Evolutionary conservation across 2,888 invertebrate species (phyloP).

Genomic region (Craniophora ligustri): DNA sequence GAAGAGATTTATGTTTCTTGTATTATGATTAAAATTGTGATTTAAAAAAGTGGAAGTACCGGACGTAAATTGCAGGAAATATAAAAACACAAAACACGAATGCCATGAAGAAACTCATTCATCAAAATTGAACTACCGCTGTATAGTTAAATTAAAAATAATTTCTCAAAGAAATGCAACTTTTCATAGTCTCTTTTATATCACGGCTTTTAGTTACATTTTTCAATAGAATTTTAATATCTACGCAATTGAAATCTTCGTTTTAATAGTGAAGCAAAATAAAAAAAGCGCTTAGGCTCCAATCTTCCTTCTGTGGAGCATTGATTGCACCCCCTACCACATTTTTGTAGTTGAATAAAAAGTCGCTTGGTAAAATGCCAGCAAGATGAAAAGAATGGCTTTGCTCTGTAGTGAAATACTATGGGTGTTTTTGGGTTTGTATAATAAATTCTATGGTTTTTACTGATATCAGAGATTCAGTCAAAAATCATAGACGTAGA

Average conservation of each 20-base stretch:
- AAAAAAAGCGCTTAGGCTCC: slow-evolving; percentile 69
- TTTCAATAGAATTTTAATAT: slow-evolving; percentile 66
- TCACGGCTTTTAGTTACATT: slow-evolving; percentile 43
- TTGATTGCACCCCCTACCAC: slow-evolving; percentile 80
- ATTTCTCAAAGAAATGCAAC: slow-evolving; percentile 24
- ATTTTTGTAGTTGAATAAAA: slow-evolving; percentile 82
- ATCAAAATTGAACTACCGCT: slow-evolving; percentile 26
- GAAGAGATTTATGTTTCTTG: slow-evolving; percentile 29
- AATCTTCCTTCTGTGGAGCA: slow-evolving; percentile 76
- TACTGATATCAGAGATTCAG: slow-evolving; percentile 10
- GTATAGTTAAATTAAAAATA: slow-evolving; percentile 25
- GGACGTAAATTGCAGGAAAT: slow-evolving; percentile 28
- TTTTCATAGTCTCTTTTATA: slow-evolving; percentile 25
- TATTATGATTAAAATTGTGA: slow-evolving; percentile 14
- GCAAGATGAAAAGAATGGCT: slow-evolving; percentile 79
- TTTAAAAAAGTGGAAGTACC: slow-evolving; percentile 14
- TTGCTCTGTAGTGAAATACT: slow-evolving; percentile 74
- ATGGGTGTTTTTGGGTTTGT: slow-evolving; percentile 66
- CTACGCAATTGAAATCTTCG: slow-evolving; percentile 69
- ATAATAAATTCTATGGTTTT: slow-evolving; percentile 47
- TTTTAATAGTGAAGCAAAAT: slow-evolving; percentile 72
- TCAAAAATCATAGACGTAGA: slow-evolving; percentile 14
- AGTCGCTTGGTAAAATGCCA: slow-evolving; percentile 85
- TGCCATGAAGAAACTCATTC: slow-evolving; percentile 33
- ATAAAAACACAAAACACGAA: slow-evolving; percentile 30